Percentiles rank a stretch among this genome's conserved stretches.
phyloP scores from a whole-genome alignment of 2,888 invertebrate genomes.

The Linnaemya vulpina region DNA sequence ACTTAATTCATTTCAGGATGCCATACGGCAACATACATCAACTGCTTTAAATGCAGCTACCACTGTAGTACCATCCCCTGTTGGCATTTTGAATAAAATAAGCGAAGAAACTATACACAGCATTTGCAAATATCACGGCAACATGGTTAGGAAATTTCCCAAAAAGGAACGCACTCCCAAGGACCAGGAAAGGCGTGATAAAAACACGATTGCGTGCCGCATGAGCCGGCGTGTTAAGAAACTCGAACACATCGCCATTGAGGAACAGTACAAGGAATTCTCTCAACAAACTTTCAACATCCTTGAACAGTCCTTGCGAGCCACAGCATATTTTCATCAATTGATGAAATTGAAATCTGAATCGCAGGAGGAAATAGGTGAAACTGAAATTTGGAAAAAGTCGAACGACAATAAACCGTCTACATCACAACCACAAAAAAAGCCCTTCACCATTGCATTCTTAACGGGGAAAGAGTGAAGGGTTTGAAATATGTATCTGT shows the following conservation, averaged over 20 bases:
- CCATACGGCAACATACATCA: neutral
- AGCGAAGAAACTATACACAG: constrained; percentile 74
- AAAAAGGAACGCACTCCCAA: constrained; percentile 79
- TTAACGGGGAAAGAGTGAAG: constrained; percentile 71
- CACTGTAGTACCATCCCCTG: constrained; percentile 8
- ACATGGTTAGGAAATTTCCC: constrained; percentile 81
- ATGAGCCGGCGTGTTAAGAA: constrained; percentile 80
- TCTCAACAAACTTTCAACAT: constrained; percentile 74
- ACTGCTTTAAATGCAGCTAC: constrained; percentile 5
- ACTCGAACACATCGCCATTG: constrained; percentile 78
- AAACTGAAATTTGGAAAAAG: neutral
- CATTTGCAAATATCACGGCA: constrained; percentile 79
- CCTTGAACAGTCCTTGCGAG: constrained; percentile 76
- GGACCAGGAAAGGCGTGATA: constrained; percentile 80
- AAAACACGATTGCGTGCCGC: constrained; percentile 80
- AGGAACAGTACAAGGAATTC: constrained; percentile 78
- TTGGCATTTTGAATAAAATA: constrained; percentile 71
- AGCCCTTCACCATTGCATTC: constrained; percentile 76
- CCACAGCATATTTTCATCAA: constrained; percentile 76
- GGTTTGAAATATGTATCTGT: neutral
- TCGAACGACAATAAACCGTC: constrained; percentile 17
- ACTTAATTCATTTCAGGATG: neutral
- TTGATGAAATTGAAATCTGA: constrained; percentile 72
- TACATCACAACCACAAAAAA: constrained; percentile 45
- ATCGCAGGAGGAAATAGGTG: neutral